phyloP scores from a whole-genome alignment of 2,797 vertebrate genomes.

The Enteromius mattozi region DNA sequence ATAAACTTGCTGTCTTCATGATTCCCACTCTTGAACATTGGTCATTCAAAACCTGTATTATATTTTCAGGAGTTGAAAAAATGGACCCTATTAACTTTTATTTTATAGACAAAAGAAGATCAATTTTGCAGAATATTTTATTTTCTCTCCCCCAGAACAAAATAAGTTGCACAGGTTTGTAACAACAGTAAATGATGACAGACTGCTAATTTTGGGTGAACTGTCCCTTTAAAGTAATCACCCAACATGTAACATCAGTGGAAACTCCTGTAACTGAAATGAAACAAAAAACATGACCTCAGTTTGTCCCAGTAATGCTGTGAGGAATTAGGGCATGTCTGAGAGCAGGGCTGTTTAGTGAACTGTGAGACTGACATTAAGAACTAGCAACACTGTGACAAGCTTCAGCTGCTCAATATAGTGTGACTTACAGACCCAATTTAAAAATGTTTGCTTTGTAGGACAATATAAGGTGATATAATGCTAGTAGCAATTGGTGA shows the following conservation, averaged over 20 bases:
- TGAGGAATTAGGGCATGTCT: conserved; percentile 8
- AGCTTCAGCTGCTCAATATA: background rate
- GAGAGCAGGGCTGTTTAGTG: conserved; percentile 18
- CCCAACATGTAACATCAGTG: background rate
- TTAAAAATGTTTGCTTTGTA: background rate
- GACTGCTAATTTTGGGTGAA: background rate
- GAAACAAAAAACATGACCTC: conserved; percentile 9
- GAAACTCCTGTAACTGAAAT: conserved; percentile 4
- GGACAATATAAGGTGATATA: background rate
- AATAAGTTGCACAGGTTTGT: background rate
- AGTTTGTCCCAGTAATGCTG: conserved; percentile 28
- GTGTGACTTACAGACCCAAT: background rate
- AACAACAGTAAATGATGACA: background rate
- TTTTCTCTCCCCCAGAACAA: background rate
- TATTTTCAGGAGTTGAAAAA: background rate
- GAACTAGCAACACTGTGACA: background rate
- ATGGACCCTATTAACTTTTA: background rate
- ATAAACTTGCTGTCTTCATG: background rate
- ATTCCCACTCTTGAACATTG: background rate
- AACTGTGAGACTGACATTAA: conserved; percentile 26
- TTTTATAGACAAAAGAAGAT: background rate
- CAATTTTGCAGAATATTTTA: background rate
- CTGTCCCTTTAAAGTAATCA: background rate
- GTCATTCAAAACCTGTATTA: background rate
- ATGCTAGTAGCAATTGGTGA: background rate